Evolutionary conservation across 2,113 vertebrate genomes (phyloP), one percentile per base, ranked within the genome.

Genomic region (Callionymus lyra): DNA sequence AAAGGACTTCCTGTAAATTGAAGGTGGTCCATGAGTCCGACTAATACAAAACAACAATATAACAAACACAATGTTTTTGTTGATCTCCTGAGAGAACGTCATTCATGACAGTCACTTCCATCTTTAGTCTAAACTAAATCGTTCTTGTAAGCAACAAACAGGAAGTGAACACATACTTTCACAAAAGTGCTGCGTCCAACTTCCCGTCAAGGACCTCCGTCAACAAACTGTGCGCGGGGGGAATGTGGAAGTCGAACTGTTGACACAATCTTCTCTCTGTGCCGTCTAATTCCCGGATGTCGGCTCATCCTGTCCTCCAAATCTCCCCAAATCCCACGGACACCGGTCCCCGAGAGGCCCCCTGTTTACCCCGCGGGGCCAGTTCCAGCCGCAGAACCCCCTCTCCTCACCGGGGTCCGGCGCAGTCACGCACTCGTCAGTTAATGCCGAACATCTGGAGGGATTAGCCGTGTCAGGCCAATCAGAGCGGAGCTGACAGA

Each of bases 371-470:
- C 72, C 47, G 56, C 68, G 51, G 34, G 57, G 39, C 51, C 32
- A 1, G 21, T 67, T 36, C 0, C 40, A 64, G 67, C 70, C 59
- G 19, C 11, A 44, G 2, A 16, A 8, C 27, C 42, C 17, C 12
- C 8, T 31, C 12, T 16, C 42, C 12, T 12, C 42, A 15, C 16
- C 8, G 21, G 21, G 21, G 44, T 21, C 32, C 37, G 41, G 63
- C 64, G 76, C 68, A 70, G 80, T 70, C 79, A 68, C 44, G 71
- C 82, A 82, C 83, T 86, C 80, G 84, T 85, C 76, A 64, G 56
- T 82, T 86, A 87, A 82, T 66, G 65, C 71, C 55, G 68, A 86
- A 85, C 88, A 88, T 89, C 87, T 91, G 86, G 85, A 80, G 80
- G 76, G 74, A 71, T 77, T 73, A 82, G 73, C 78, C 34, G 73